phyloP scores from a whole-genome alignment of 2,888 invertebrate genomes.

The Cephus spinipes region DNA sequence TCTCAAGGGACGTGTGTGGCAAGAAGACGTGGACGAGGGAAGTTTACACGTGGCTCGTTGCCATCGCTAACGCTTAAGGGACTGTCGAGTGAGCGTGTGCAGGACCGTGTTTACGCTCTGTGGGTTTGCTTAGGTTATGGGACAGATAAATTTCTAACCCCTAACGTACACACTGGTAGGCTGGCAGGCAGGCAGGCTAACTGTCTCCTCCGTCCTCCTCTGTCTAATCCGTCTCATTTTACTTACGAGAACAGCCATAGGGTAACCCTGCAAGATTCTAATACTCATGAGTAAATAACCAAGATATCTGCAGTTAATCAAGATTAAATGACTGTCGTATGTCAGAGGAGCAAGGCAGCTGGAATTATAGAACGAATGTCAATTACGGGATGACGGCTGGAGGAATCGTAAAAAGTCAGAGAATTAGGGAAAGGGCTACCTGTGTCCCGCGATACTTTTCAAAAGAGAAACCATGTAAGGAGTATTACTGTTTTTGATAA shows the following conservation, averaged over 20 bases:
- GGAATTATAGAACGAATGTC: not conserved
- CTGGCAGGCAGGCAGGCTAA: no score
- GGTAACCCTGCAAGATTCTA: not conserved
- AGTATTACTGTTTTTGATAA: no score
- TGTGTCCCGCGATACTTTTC: no score
- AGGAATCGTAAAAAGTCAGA: no score
- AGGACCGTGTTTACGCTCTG: not conserved
- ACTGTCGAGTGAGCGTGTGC: not conserved
- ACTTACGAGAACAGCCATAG: not conserved
- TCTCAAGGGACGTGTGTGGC: no score
- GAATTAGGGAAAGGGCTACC: no score
- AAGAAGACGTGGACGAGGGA: no score
- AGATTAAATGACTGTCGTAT: not conserved
- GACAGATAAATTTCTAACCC: constrained; percentile 3
- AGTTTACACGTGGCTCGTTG: not conserved
- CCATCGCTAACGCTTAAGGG: not conserved
- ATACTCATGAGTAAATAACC: no score
- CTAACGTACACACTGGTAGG: not conserved
- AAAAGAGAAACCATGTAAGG: no score
- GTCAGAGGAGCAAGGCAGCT: not conserved
- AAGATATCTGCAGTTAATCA: not conserved
- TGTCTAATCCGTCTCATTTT: not conserved
- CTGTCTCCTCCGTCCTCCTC: no score
- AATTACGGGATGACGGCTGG: no score
- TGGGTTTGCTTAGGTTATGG: constrained; percentile 3